Conservation (phyloP, 1,140 invertebrate genomes). For the Penaeus indicus region DNA sequence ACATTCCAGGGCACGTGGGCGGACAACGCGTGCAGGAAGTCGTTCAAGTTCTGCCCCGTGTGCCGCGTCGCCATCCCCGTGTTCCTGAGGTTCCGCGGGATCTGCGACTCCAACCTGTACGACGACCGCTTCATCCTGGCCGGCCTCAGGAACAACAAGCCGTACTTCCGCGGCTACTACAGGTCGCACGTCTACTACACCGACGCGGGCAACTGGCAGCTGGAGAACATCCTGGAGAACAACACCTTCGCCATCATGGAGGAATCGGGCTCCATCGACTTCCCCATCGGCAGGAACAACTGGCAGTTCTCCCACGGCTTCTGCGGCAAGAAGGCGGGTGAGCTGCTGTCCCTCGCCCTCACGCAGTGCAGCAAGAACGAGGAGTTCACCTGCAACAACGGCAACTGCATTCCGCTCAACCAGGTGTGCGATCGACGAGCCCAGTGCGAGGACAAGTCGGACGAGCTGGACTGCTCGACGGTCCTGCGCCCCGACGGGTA, state of each 20-base stretch:
- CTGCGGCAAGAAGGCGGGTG: constrained; percentile 8
- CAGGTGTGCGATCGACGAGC: no score
- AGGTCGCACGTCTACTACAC: constrained; percentile 46
- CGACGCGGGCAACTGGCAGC: constrained; percentile 6
- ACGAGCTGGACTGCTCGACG: no score
- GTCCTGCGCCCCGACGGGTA: no score
- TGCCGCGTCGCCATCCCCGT: constrained; percentile 40
- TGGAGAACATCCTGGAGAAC: constrained; percentile 50
- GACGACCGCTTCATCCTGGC: constrained; percentile 54
- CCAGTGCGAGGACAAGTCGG: no score
- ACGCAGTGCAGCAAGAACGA: constrained; percentile 47
- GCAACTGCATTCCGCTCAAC: constrained; percentile 47
- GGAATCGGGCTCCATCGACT: constrained; percentile 39
- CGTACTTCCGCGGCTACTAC: constrained; percentile 54
- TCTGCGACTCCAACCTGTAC: constrained; percentile 53
- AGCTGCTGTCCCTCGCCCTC: constrained; percentile 33
- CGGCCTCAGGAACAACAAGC: constrained; percentile 35
- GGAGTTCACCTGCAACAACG: constrained; percentile 52
- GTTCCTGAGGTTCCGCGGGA: constrained; percentile 49
- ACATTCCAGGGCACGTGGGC: constrained; percentile 41
- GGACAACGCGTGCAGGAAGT: constrained; percentile 41
- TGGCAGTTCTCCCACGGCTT: constrained; percentile 52
- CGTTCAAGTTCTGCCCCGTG: constrained; percentile 49
- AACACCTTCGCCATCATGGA: constrained; percentile 44
- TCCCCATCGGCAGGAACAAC: constrained; percentile 32